Conservation (phyloP, 2,113 vertebrate species). For the Hypanus sabinus region DNA sequence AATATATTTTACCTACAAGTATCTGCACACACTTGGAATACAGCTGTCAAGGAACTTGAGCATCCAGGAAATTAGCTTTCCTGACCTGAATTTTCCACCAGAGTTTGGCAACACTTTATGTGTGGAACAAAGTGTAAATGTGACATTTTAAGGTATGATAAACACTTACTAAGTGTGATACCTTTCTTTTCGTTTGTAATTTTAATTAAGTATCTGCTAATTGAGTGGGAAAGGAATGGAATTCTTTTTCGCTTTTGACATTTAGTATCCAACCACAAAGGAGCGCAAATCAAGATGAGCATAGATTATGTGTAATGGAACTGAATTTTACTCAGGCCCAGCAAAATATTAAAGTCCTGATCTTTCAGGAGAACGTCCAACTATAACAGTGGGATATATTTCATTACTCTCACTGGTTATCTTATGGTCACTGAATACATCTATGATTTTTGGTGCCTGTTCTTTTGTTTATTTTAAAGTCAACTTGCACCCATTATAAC, state of each 20-base stretch:
- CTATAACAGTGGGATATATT: background rate
- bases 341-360: background rate
- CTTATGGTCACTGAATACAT: background rate
- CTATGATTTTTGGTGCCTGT: background rate
- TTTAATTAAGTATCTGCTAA: background rate
- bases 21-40: no score
- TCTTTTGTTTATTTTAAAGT: background rate
- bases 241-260: background rate
- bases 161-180: background rate
- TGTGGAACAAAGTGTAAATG: background rate
- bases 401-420: background rate
- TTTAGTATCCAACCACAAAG: background rate
- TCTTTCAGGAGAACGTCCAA: background rate
- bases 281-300: background rate
- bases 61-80: no score
- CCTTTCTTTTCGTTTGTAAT: background rate
- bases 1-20: no score
- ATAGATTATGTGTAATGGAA: background rate
- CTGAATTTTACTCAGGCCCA: background rate
- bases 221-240: background rate
- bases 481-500: background rate
- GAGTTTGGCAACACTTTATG: background rate
- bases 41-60: no score
- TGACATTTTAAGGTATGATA: background rate
- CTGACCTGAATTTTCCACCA: no score